phyloP scores from a whole-genome alignment of 2,888 invertebrate genomes.

The Meandrusa payeni region DNA sequence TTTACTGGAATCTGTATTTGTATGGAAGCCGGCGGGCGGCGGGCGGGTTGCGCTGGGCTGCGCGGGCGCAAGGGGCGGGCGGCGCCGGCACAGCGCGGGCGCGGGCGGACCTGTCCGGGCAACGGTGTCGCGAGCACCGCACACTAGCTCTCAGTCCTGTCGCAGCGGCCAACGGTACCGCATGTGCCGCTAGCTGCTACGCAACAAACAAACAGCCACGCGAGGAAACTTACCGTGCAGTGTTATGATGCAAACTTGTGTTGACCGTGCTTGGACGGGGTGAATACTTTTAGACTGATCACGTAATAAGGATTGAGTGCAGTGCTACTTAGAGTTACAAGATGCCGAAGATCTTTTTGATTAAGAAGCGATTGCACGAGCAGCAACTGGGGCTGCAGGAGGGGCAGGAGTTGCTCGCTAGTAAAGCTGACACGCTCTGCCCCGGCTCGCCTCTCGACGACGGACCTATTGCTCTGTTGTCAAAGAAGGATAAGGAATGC shows the following conservation, averaged over 20 bases:
- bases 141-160: conserved; percentile 74
- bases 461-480: conserved; percentile 83
- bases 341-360: conserved; percentile 96
- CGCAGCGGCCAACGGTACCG: conserved; percentile 77
- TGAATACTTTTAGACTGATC: conserved; percentile 67
- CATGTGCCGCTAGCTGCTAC: conserved; percentile 73
- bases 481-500: conserved; percentile 73
- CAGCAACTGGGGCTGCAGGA: conserved; percentile 93
- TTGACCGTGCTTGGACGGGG: conserved; percentile 41
- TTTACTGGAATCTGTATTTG: conserved; percentile 69
- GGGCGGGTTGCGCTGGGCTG: conserved; percentile 50
- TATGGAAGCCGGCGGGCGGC: conserved; percentile 31
- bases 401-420: conserved; percentile 87
- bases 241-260: conserved; percentile 73
- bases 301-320: conserved; percentile 68
- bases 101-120: conserved; percentile 76
- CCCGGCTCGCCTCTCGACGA: conserved; percentile 79
- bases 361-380: conserved; percentile 94
- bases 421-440: conserved; percentile 83
- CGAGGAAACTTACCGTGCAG: conserved; percentile 73
- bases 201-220: conserved; percentile 68
- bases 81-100: conserved; percentile 45
- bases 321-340: conserved; percentile 62
- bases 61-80: conserved; percentile 48
- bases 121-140: conserved; percentile 67